Base-by-base conservation (phyloP, 2,113 vertebrate genomes). In the Scalopus aquaticus region DNA sequence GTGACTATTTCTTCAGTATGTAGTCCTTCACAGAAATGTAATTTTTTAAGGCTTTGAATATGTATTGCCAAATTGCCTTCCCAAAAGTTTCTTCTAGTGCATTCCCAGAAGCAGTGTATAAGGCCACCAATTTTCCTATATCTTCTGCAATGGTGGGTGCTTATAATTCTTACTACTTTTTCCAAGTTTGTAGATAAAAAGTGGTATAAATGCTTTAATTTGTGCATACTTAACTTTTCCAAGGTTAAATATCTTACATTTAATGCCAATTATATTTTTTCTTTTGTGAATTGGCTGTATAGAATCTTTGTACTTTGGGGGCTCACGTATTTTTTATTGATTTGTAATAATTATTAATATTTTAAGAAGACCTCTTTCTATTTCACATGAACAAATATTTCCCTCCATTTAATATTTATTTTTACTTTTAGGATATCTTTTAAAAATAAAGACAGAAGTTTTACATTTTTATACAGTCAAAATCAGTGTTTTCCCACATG, bases 351-450 rank as follows among this genome's bases (percentile, higher is more conserved):
- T 87, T 65, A 22, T 26, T 80, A 56, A 32, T 87, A 24, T 67
- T 32, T 56, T 91, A 80, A 80, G 81, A 79, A 91, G 90, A 62
- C 39, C 46, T 80, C 3, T n/a, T 94, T 64, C 46, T 83, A 35
- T 85, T 17, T 24, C 90, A 30, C 4, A 6, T 37, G 35, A 44
- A 17, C 5, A 73, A 65, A 32, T 81, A 11, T 76, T 54, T 83
- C 30, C 58, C 82, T 81, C 26, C 32, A 65, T 58, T 90, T 95
- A 81, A 73, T 15, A 73, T 79, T 79, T 84, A 70, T 39, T n/a
- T 79, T 85, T 85, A 51, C 54, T 74, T 74, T 93, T 77, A 65
- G 28, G 58, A 16, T 64, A 24, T 58, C 46, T 73, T 80, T 93
- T n/a, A 49, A 73, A 74, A 93, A 69, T 4, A 69, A 93, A 69